Evolutionary conservation across 53 echinoderm and acorn worm genomes (phyloP).

Genomic region (Temnopleurus reevesii): DNA sequence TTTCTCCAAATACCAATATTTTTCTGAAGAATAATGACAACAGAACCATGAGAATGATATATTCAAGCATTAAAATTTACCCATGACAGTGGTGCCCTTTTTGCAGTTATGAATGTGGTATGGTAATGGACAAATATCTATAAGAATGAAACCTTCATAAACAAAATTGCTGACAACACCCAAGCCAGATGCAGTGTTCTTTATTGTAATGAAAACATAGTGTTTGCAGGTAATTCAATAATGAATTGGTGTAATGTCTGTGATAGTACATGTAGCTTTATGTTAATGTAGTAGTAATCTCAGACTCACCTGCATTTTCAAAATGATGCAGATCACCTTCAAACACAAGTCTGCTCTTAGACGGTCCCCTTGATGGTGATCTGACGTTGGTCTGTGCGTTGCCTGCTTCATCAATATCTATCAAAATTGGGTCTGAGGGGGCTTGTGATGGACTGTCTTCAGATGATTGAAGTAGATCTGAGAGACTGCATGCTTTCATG

Average conservation of each 20-base stretch:
- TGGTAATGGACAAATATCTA: too few species aligned
- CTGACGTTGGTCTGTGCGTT: conserved; percentile 62
- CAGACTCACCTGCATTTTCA: conserved; percentile 91
- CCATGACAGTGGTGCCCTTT: too few species aligned
- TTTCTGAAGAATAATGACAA: conserved; percentile 58
- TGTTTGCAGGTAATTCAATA: neutral
- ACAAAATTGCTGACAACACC: too few species aligned
- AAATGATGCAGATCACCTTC: conserved; percentile 75
- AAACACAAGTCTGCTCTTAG: conserved; percentile 73
- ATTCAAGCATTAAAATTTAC: neutral
- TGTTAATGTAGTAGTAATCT: too few species aligned
- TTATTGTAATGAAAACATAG: too few species aligned
- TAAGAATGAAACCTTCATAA: too few species aligned
- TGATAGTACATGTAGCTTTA: too few species aligned
- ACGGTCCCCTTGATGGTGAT: conserved; percentile 57
- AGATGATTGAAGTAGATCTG: conserved; percentile 83
- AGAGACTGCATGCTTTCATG: conserved; percentile 89
- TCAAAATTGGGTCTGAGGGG: conserved; percentile 71
- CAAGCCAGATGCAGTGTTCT: too few species aligned
- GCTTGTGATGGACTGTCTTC: conserved; percentile 64
- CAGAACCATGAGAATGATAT: neutral
- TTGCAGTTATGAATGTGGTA: too few species aligned
- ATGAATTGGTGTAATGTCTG: neutral
- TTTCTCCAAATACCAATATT: conserved; percentile 82
- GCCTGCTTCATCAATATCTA: conserved; percentile 79